These are phyloP conservation scores for Hoplostethus atlanticus DNA, from an alignment of 2,797 vertebrate species.

Conservation along the genomic window DNA sequence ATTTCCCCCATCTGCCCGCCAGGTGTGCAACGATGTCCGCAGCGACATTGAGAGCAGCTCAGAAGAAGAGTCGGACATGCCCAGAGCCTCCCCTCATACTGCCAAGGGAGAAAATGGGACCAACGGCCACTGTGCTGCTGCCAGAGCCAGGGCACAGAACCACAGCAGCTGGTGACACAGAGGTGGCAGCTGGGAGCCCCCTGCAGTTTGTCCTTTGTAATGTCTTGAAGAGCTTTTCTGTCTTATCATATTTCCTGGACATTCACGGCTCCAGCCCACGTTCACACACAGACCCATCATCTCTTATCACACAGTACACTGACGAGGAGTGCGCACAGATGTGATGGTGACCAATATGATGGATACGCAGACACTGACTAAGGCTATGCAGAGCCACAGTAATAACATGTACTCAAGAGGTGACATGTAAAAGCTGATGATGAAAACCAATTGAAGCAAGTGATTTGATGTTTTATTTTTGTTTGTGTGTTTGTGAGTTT, in stretches of 20 bases:
- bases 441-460: slow-evolving; percentile 23
- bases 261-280: slow-evolving; percentile 3
- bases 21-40: slow-evolving; percentile 96
- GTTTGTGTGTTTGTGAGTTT: slow-evolving; percentile 18
- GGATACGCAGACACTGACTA: slow-evolving; percentile 33
- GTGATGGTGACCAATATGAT: slow-evolving; percentile 17
- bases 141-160: slow-evolving; percentile 82
- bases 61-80: slow-evolving; percentile 87
- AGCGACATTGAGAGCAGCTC: slow-evolving; percentile 99
- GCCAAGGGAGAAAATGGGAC: slow-evolving; percentile 89
- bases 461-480: slow-evolving; percentile 49
- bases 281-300: slow-evolving; percentile 4
- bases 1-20: slow-evolving; percentile 2
- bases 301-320: slow-evolving; percentile 9
- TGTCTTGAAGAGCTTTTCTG: slow-evolving; percentile 18
- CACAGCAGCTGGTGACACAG: slow-evolving; percentile 76
- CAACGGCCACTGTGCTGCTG: slow-evolving; percentile 86
- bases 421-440: slow-evolving; percentile 26
- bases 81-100: slow-evolving; percentile 40
- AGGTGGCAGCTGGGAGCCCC: slow-evolving; percentile 23
- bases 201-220: slow-evolving; percentile 30
- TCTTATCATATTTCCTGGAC: slow-evolving; percentile 16
- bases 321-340: slow-evolving; percentile 19
- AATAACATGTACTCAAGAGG: background rate
- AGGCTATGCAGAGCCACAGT: slow-evolving; percentile 22